Evolutionary conservation across 2,888 invertebrate genomes (phyloP).

Genomic region (Patella pellucida): DNA sequence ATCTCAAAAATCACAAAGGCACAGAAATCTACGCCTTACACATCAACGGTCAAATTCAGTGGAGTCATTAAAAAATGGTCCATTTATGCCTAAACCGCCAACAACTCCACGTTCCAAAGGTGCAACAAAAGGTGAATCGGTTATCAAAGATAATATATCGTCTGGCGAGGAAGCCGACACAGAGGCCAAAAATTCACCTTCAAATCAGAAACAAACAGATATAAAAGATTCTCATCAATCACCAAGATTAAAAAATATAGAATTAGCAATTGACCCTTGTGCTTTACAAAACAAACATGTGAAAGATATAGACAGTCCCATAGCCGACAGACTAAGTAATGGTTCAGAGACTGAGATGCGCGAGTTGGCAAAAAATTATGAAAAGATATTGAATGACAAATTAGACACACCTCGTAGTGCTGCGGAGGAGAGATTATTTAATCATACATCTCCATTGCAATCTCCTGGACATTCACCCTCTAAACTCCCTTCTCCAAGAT

Average conservation of each 20-base stretch:
- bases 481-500: slow-evolving; percentile 34
- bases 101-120: slow-evolving; percentile 42
- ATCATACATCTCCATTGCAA: not conserved
- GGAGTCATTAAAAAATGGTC: slow-evolving; percentile 53
- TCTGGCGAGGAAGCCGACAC: slow-evolving; percentile 55
- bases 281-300: not conserved
- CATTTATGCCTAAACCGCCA: slow-evolving; percentile 60
- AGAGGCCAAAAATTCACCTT: slow-evolving; percentile 19
- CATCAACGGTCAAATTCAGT: slow-evolving; percentile 46
- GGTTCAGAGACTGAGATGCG: slow-evolving; percentile 23
- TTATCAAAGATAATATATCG: slow-evolving; percentile 48
- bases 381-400: slow-evolving; percentile 17
- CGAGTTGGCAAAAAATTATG: slow-evolving; percentile 17
- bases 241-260: not conserved
- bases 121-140: slow-evolving; percentile 49
- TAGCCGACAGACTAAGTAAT: slow-evolving; percentile 1
- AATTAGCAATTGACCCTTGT: not conserved
- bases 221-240: slow-evolving; percentile 24
- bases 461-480: slow-evolving; percentile 26
- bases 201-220: slow-evolving; percentile 38
- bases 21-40: slow-evolving; percentile 53
- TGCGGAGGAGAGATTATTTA: slow-evolving; percentile 31
- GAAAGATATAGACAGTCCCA: too few relatives aligned
- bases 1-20: slow-evolving; percentile 33
- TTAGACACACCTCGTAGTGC: slow-evolving; percentile 24